phyloP scores from a whole-genome alignment of 1,140 invertebrate genomes.

The Atta texana region DNA sequence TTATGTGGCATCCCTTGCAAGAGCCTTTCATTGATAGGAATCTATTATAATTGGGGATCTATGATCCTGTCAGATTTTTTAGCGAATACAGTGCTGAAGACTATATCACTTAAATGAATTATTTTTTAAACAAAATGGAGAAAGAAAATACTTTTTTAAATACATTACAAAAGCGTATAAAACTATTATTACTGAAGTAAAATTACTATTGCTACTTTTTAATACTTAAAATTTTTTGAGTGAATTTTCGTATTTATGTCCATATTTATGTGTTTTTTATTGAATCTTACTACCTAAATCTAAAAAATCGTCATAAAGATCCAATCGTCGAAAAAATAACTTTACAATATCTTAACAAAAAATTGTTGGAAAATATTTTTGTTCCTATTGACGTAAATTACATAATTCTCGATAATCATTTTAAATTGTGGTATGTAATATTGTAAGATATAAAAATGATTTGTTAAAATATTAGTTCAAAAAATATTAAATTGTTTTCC shows the following conservation, averaged over 20 bases:
- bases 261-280: not conserved
- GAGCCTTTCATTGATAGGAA: not conserved
- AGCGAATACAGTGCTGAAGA: not conserved
- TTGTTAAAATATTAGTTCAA: not conserved
- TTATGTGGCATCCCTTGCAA: not conserved
- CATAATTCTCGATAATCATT: not conserved
- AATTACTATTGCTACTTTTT: not conserved
- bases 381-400: not conserved
- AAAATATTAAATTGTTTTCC: not conserved
- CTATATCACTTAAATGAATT: constrained; percentile 8
- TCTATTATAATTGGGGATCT: not conserved
- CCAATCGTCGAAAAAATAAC: not conserved
- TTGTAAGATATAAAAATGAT: not conserved
- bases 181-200: not conserved
- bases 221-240: not conserved
- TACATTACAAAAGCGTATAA: not conserved
- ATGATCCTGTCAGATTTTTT: not conserved
- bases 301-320: not conserved
- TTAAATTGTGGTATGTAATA: not conserved
- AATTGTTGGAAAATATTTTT: not conserved
- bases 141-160: not conserved
- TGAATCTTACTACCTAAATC: not conserved
- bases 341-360: not conserved
- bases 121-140: not conserved
- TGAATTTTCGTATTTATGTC: not conserved